Evolutionary conservation across 2,888 invertebrate species (phyloP).

Genomic region (Drosophila neonasuta): DNA sequence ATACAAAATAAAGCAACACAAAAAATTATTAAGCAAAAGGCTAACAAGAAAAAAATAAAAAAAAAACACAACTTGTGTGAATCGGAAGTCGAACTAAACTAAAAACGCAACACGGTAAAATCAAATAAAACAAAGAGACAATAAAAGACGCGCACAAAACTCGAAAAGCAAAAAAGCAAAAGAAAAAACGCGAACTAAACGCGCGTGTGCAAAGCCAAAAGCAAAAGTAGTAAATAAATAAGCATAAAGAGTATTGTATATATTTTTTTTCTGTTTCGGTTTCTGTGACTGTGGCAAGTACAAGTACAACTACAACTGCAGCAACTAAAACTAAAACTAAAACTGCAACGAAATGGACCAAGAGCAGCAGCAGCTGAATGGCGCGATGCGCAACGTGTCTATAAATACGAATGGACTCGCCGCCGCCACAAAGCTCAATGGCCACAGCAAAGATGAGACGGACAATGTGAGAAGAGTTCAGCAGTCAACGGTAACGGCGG

Average conservation of each 20-base stretch:
- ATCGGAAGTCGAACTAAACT: slow-evolving; percentile 35
- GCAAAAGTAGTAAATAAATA: slow-evolving; percentile 12
- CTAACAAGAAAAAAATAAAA: slow-evolving; percentile 23
- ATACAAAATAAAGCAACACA: slow-evolving; percentile 20
- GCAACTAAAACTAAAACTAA: slow-evolving; percentile 24
- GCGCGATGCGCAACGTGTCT: slow-evolving; percentile 80
- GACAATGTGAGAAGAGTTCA: slow-evolving; percentile 64
- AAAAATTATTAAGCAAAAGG: slow-evolving; percentile 1
- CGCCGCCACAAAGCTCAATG: slow-evolving; percentile 60
- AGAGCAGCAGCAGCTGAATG: slow-evolving; percentile 80
- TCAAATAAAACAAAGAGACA: slow-evolving; percentile 21
- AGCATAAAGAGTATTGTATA: slow-evolving; percentile 2
- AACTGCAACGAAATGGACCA: slow-evolving; percentile 75
- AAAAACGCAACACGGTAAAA: slow-evolving; percentile 28
- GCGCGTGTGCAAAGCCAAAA: slow-evolving; percentile 35
- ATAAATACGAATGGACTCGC: slow-evolving; percentile 77
- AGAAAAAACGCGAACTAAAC: slow-evolving; percentile 20
- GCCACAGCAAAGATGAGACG: slow-evolving; percentile 64
- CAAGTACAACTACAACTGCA: slow-evolving; percentile 29
- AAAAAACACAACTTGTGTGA: slow-evolving; percentile 32
- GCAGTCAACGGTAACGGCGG: slow-evolving; percentile 4
- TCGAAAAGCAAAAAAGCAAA: slow-evolving; percentile 20
- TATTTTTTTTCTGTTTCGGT: slow-evolving; percentile 33
- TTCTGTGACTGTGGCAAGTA: slow-evolving; percentile 33
- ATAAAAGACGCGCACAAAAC: slow-evolving; percentile 41